Conservation (phyloP, 1,140 invertebrate species). For the Leptonema lineaticorne region DNA sequence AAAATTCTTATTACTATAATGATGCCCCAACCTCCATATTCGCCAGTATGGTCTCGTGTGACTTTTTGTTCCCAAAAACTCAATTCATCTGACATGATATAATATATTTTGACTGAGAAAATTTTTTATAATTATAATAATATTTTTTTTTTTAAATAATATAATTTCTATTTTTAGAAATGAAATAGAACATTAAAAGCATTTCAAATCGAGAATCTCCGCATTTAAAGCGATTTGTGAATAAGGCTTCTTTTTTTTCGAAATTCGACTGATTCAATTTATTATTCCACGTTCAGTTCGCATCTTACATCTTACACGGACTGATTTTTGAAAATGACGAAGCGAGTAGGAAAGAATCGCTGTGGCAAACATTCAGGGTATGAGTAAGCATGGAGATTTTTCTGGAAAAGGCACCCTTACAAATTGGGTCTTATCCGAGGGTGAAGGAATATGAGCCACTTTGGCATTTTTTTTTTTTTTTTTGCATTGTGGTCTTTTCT, state of each 20-base stretch:
- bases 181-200: neutral
- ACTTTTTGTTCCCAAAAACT: too few species aligned
- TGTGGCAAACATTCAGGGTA: too few species aligned
- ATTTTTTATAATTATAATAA: too few species aligned
- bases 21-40: too few species aligned
- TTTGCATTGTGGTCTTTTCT: constrained; percentile 19
- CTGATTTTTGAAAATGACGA: neutral
- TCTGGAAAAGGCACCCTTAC: neutral
- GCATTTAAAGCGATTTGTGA: neutral
- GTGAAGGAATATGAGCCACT: too few species aligned
- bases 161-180: too few species aligned
- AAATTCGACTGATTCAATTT: constrained; percentile 17
- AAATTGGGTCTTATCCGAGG: neutral
- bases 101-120: too few species aligned
- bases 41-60: too few species aligned
- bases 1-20: too few species aligned
- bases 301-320: neutral
- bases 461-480: neutral
- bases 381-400: neutral
- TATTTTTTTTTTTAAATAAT: too few species aligned
- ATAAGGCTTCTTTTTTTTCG: neutral
- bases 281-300: constrained; percentile 8
- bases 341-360: too few species aligned
- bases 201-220: neutral
- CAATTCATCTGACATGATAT: too few species aligned